These are phyloP conservation scores for Tethea ocularis DNA, from an alignment of 2,888 invertebrate species.

Conservation along the genomic window DNA sequence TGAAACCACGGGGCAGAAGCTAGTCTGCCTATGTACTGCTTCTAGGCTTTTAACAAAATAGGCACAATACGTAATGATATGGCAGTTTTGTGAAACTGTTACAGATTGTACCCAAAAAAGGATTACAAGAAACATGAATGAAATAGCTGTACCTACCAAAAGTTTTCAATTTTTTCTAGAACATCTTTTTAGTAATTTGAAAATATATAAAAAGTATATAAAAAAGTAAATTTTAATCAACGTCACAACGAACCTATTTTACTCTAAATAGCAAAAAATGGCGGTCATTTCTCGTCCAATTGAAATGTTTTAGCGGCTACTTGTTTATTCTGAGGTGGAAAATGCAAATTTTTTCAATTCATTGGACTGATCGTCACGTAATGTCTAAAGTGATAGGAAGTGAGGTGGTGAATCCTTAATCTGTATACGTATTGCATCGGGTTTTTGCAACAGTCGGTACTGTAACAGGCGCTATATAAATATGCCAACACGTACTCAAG, in stretches of 20 bases:
- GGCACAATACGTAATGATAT: too few relatives aligned
- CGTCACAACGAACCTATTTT: slow-evolving; percentile 31
- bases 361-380: slow-evolving; percentile 45
- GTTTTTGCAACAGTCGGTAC: slow-evolving; percentile 21
- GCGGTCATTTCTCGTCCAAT: slow-evolving; percentile 22
- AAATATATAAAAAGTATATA: too few relatives aligned
- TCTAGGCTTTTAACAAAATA: too few relatives aligned
- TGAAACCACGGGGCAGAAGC: too few relatives aligned
- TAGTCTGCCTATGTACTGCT: too few relatives aligned
- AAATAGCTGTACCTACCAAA: too few relatives aligned
- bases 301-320: slow-evolving; percentile 28
- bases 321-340: slow-evolving; percentile 18
- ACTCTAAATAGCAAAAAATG: slow-evolving; percentile 24
- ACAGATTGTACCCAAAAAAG: too few relatives aligned
- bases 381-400: slow-evolving; percentile 22
- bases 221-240: not conserved
- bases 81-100: too few relatives aligned
- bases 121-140: too few relatives aligned
- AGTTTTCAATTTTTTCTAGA: too few relatives aligned
- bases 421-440: slow-evolving; percentile 31
- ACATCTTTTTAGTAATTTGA: too few relatives aligned
- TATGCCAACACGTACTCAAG: slow-evolving; percentile 19
- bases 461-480: slow-evolving; percentile 8
- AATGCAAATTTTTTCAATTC: slow-evolving; percentile 11
- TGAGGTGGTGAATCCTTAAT: slow-evolving; percentile 30